Percentiles rank a stretch among this genome's conserved stretches.
These are phyloP conservation scores for Polypedilum pembai DNA, from an alignment of 1,140 invertebrate genomes.

Conservation along the genomic window DNA sequence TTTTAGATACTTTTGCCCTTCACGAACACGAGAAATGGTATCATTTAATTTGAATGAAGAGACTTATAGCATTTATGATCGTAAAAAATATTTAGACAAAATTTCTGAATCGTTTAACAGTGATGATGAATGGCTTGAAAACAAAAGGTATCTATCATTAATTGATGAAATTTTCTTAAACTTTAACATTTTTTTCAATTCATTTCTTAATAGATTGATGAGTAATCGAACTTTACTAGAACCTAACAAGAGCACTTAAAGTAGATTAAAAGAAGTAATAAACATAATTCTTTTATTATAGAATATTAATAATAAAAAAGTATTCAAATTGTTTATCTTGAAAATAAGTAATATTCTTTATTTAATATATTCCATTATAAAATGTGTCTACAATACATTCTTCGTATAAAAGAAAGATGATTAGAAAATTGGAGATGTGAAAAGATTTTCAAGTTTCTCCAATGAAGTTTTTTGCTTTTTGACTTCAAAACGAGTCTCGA, in stretches of 20 bases:
- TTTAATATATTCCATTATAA: neutral
- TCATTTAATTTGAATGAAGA: neutral
- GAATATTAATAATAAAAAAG: slow-evolving; percentile 6
- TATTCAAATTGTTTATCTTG: neutral
- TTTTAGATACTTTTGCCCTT: neutral
- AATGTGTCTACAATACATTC: neutral
- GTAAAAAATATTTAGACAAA: neutral
- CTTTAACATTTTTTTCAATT: neutral
- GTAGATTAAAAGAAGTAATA: neutral
- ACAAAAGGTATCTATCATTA: neutral
- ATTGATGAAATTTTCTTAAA: too few relatives aligned
- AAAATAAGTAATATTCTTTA: neutral
- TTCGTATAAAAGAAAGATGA: neutral
- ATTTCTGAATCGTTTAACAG: neutral
- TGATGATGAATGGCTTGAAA: slow-evolving; percentile 5
- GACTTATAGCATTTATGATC: neutral
- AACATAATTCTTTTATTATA: neutral
- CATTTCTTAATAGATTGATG: neutral
- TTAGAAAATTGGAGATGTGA: slow-evolving; percentile 16
- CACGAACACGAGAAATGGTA: neutral
- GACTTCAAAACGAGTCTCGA: slow-evolving; percentile 15
- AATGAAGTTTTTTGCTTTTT: neutral
- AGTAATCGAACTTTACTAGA: neutral
- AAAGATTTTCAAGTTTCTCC: neutral
- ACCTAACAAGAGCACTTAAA: neutral